Evolutionary conservation across 2,888 invertebrate genomes (phyloP).

Genomic region (Drosophila engyochracea): DNA sequence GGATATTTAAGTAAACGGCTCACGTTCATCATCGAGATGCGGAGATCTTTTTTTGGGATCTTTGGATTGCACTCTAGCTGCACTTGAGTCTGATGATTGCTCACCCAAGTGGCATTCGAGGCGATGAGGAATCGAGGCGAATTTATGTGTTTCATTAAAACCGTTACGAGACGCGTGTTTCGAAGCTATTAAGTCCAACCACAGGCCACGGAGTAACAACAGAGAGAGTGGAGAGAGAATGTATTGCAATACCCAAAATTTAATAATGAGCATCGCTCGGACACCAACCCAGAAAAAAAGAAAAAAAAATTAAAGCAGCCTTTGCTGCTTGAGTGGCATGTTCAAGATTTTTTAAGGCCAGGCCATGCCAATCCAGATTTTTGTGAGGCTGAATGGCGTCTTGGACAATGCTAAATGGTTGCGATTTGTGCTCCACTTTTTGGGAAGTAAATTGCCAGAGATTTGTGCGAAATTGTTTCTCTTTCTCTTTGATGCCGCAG

Average conservation of each 20-base stretch:
- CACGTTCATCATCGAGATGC: conserved; percentile 53
- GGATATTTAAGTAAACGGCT: conserved; percentile 55
- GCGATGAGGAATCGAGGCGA: conserved; percentile 50
- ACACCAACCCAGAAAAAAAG: background rate
- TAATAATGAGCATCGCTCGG: conserved; percentile 63
- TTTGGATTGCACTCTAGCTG: conserved; percentile 37
- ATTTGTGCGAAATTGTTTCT: conserved; percentile 35
- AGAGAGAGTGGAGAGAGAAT: conserved; percentile 11
- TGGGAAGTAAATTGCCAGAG: conserved; percentile 49
- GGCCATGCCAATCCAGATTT: conserved; percentile 12
- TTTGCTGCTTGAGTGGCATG: conserved; percentile 42
- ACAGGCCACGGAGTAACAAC: conserved; percentile 6
- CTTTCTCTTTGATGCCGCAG: conserved; percentile 23
- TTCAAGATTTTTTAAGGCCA: conserved; percentile 43
- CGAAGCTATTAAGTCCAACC: conserved; percentile 65
- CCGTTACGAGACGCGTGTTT: conserved; percentile 77
- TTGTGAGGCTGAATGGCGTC: conserved; percentile 44
- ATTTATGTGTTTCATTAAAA: conserved; percentile 79
- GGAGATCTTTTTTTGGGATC: conserved; percentile 12
- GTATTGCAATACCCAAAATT: conserved; percentile 56
- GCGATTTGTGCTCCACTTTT: conserved; percentile 62
- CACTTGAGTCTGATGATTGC: conserved; percentile 49
- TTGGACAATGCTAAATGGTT: conserved; percentile 65
- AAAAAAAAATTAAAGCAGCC: conserved; percentile 7
- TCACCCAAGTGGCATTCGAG: conserved; percentile 72